Conservation (phyloP, 2,888 invertebrate species). For the Sepiola atlantica region DNA sequence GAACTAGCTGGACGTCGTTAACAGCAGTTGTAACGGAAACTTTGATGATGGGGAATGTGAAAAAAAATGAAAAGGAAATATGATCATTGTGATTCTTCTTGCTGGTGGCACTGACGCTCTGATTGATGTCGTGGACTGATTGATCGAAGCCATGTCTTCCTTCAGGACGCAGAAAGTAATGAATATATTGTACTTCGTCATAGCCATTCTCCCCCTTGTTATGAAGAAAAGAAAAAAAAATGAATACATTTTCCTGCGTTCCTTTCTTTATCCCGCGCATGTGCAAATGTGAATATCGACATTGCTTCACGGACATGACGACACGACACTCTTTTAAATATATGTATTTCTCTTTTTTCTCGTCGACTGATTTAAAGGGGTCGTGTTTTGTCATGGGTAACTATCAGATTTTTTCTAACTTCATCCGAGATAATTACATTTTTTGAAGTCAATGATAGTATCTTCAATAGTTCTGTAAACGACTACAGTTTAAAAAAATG, state of each 20-base stretch:
- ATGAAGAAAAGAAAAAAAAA: background rate
- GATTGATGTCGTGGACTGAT: constrained; percentile 19
- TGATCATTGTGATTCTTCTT: constrained; percentile 20
- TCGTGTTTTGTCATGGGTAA: background rate
- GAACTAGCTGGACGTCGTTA: no score
- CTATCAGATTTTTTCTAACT: no score
- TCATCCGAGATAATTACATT: no score
- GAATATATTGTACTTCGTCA: background rate
- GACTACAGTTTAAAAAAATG: no score
- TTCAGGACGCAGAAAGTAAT: constrained; percentile 20
- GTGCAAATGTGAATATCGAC: background rate
- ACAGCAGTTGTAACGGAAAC: background rate
- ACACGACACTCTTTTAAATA: background rate
- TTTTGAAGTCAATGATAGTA: no score
- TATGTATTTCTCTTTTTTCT: background rate
- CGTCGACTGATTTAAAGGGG: background rate
- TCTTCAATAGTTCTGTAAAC: no score
- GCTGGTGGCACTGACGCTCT: background rate
- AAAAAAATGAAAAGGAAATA: background rate
- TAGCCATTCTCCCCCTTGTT: background rate
- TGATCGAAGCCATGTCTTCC: constrained; percentile 10
- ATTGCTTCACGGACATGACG: background rate
- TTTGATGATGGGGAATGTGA: background rate
- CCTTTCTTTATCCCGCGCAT: background rate
- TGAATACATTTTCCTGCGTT: background rate